Conservation (phyloP, 2,113 vertebrate genomes). For the Pituophis catenifer region DNA sequence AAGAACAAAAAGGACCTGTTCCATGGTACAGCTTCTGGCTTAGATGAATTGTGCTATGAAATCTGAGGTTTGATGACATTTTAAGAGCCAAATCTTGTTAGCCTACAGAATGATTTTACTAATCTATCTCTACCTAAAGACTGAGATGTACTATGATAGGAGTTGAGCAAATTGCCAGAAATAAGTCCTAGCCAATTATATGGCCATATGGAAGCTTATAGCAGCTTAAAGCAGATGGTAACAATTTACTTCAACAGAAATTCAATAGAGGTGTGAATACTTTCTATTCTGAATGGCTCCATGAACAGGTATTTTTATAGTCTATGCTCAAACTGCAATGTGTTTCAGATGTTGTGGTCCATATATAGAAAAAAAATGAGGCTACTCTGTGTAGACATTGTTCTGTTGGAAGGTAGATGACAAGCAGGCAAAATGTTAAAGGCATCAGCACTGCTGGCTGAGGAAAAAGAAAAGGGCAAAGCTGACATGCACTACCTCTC, state of each 20-base stretch:
- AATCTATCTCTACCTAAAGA: neutral
- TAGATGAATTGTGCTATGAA: neutral
- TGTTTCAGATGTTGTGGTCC: neutral
- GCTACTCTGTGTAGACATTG: neutral
- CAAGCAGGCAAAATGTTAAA: neutral
- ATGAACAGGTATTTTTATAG: neutral
- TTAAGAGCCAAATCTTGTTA: neutral
- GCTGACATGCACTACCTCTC: neutral
- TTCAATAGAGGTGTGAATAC: neutral
- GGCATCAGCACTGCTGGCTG: neutral
- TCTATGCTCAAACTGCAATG: neutral
- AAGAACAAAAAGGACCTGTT: neutral
- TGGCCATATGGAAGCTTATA: neutral
- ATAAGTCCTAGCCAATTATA: neutral
- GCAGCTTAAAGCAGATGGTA: neutral
- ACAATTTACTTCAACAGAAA: neutral
- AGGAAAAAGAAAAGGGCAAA: neutral
- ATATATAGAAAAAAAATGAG: neutral
- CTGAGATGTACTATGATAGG: neutral
- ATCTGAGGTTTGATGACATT: neutral
- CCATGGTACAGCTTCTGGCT: neutral
- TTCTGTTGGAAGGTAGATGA: neutral
- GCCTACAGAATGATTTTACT: neutral
- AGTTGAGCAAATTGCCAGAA: neutral
- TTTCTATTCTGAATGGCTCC: neutral